These are phyloP conservation scores for Pollachius pollachius DNA, from an alignment of 2,113 vertebrate species.

Conservation along the genomic window DNA sequence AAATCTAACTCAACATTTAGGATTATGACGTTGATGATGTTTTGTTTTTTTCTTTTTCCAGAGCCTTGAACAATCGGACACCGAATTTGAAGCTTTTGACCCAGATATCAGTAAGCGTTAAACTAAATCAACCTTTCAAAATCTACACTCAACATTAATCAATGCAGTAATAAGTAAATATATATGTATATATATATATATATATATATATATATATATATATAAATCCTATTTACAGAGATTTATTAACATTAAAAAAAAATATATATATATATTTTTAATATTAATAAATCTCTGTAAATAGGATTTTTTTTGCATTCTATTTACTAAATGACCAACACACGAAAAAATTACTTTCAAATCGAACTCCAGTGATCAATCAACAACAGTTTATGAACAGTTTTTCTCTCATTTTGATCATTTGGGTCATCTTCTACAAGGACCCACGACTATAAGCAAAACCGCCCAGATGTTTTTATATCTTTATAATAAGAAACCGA, in stretches of 20 bases:
- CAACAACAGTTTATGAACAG: no score
- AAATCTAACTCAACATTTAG: no score
- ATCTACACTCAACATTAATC: background rate
- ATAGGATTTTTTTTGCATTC: background rate
- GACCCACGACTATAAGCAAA: background rate
- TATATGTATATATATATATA: background rate
- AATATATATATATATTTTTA: background rate
- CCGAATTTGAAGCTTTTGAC: constrained; percentile 75
- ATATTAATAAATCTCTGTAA: constrained; percentile 18
- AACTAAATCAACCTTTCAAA: background rate
- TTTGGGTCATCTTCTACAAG: background rate
- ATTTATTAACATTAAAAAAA: no score
- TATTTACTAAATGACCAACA: background rate
- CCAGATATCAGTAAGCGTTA: constrained; percentile 65
- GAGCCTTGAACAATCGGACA: constrained; percentile 57
- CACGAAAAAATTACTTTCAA: background rate
- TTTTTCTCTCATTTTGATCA: background rate
- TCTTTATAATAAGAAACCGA: background rate
- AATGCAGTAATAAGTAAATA: no score
- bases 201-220: background rate
- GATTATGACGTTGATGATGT: background rate
- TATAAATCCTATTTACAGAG: no score
- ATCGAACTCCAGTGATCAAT: background rate
- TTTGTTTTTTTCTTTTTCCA: constrained; percentile 32
- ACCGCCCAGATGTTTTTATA: background rate